Percentiles rank a stretch among this genome's conserved stretches.
Conservation (phyloP, 2,113 vertebrate genomes). For the Ascaphus truei region DNA sequence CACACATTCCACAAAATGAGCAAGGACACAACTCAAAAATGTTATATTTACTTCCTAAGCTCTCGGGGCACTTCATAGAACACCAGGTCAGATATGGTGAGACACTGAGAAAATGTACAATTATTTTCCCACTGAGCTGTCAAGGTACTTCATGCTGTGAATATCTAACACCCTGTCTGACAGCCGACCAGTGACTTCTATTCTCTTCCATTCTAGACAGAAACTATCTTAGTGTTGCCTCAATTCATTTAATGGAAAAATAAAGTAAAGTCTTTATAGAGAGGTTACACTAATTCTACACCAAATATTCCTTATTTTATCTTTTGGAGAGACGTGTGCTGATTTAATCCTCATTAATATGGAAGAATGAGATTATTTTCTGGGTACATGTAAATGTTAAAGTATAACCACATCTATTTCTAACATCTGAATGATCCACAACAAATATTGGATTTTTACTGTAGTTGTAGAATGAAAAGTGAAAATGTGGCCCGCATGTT, state of each 20-base stretch:
- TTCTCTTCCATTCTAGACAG: constrained; percentile 51
- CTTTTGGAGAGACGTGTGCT: background rate
- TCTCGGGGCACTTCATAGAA: constrained; percentile 43
- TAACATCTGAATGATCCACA: background rate
- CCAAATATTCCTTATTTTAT: too few species aligned
- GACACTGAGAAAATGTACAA: constrained; percentile 54
- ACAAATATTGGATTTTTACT: background rate
- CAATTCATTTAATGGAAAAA: constrained; percentile 57
- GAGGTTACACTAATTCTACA: constrained; percentile 19
- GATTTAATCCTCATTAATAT: background rate
- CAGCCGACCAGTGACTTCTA: constrained; percentile 56
- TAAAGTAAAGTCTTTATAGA: constrained; percentile 49
- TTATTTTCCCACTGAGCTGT: constrained; percentile 57
- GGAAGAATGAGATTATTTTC: background rate
- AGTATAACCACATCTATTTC: too few species aligned
- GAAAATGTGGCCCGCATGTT: background rate
- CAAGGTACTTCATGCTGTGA: constrained; percentile 55
- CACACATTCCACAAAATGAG: constrained; percentile 48
- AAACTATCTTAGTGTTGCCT: constrained; percentile 45
- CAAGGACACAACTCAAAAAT: constrained; percentile 49
- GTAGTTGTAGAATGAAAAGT: background rate
- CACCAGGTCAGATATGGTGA: constrained; percentile 48
- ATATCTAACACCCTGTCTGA: constrained; percentile 57
- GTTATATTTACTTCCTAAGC: constrained; percentile 48
- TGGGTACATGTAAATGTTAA: too few species aligned